phyloP scores from a whole-genome alignment of 2,113 vertebrate genomes.

The Scopus umbretta region DNA sequence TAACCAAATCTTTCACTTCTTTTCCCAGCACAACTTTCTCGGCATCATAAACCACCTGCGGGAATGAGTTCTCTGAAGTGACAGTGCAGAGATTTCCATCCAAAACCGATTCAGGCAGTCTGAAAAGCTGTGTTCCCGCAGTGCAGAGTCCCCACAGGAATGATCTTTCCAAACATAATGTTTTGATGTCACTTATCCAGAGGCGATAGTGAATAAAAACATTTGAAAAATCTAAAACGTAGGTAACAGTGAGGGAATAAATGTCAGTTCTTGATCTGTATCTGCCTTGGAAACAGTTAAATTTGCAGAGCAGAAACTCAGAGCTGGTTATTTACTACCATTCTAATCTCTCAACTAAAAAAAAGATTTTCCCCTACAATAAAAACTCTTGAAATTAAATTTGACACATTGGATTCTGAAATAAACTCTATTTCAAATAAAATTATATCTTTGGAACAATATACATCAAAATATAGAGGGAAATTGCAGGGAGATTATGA shows the following conservation, averaged over 20 bases:
- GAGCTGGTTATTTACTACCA: neutral
- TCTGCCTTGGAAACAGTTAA: slow-evolving; percentile 9
- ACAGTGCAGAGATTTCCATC: neutral
- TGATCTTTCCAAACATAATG: neutral
- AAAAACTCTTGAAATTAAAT: slow-evolving; percentile 30
- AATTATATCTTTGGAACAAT: slow-evolving; percentile 20
- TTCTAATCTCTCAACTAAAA: neutral
- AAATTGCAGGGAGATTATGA: slow-evolving; percentile 24
- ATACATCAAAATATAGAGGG: neutral
- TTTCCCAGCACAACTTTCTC: neutral
- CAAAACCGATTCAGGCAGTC: neutral
- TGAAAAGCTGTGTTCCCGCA: neutral
- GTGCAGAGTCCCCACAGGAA: neutral
- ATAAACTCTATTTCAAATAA: slow-evolving; percentile 29
- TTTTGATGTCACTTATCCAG: slow-evolving; percentile 20
- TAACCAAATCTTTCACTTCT: slow-evolving; percentile 1
- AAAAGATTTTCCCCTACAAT: neutral
- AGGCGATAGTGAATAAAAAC: neutral
- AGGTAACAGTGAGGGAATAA: neutral
- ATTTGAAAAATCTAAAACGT: neutral
- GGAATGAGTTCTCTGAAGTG: slow-evolving; percentile 5
- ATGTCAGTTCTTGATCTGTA: neutral
- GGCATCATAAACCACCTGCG: slow-evolving; percentile 34
- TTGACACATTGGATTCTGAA: slow-evolving; percentile 16
- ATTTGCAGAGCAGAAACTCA: neutral